These are phyloP conservation scores for Ornithoptera priamus DNA, from an alignment of 2,888 invertebrate species.

Conservation along the genomic window DNA sequence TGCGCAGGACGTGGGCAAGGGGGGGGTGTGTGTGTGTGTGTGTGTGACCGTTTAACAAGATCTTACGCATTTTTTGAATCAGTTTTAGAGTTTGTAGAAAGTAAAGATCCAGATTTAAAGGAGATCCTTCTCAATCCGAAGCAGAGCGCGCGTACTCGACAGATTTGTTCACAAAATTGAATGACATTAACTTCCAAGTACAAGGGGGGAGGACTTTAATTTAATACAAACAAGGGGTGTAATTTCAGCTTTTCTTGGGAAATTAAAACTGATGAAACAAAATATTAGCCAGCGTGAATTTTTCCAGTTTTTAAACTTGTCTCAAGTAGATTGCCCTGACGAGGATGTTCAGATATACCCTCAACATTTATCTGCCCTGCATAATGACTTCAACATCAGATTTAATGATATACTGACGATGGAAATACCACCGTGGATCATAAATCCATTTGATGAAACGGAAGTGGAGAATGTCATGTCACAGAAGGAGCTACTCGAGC, in stretches of 20 bases:
- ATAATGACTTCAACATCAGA: conserved; percentile 4
- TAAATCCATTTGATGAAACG: no score
- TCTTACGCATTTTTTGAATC: conserved; percentile 27
- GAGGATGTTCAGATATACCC: background rate
- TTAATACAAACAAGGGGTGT: background rate
- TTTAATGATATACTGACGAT: no score
- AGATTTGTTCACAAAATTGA: conserved; percentile 30
- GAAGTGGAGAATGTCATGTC: no score
- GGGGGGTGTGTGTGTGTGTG: no score
- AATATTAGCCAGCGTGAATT: conserved; percentile 24
- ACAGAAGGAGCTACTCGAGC: no score
- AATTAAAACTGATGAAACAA: conserved; percentile 32
- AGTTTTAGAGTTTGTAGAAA: conserved; percentile 26
- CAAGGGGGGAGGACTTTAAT: background rate
- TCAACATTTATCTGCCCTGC: background rate
- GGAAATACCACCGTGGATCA: no score
- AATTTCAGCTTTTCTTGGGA: background rate
- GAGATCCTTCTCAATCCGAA: background rate
- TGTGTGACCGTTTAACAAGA: conserved; percentile 24
- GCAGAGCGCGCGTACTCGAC: background rate
- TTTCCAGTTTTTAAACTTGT: background rate
- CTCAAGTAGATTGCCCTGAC: background rate
- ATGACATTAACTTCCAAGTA: conserved; percentile 1
- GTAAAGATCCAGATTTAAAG: conserved; percentile 24
- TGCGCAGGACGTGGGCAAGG: conserved; percentile 31